phyloP scores from a whole-genome alignment of 2,113 vertebrate genomes.

The Choloepus hoffmanni region DNA sequence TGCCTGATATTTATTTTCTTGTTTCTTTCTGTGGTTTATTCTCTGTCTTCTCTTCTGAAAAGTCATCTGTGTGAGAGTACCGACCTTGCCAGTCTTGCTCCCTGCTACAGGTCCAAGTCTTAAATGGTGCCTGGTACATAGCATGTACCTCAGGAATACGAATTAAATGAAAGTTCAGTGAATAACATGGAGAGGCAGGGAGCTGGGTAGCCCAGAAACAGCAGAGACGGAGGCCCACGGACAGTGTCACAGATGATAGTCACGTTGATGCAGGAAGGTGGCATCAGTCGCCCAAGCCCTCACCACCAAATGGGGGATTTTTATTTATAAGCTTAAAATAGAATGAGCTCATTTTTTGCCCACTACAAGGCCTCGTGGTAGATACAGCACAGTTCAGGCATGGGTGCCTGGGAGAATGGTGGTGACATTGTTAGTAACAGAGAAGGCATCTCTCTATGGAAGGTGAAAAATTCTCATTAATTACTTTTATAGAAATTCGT shows the following conservation, averaged over 20 bases:
- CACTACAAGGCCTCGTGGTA: neutral
- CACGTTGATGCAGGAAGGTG: neutral
- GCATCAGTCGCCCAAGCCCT: neutral
- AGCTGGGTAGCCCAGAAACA: neutral
- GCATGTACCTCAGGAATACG: neutral
- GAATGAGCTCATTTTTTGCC: neutral
- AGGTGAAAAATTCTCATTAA: neutral
- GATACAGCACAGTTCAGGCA: neutral
- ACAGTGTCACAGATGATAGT: neutral
- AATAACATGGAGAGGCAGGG: neutral
- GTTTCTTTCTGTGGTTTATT: neutral
- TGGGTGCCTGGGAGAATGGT: neutral
- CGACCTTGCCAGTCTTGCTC: neutral
- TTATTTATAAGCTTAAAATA: conserved; percentile 37
- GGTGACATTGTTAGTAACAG: neutral
- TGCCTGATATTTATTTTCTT: neutral
- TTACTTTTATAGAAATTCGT: conserved; percentile 12
- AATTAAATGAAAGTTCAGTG: neutral
- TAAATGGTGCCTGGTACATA: neutral
- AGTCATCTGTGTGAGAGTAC: neutral
- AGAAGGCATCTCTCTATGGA: neutral
- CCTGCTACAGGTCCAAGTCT: neutral
- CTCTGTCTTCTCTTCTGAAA: neutral
- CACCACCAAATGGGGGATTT: neutral
- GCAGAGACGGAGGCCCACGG: neutral